Base-by-base conservation (phyloP, 1,140 invertebrate species). In the Drosophila takahashii region DNA sequence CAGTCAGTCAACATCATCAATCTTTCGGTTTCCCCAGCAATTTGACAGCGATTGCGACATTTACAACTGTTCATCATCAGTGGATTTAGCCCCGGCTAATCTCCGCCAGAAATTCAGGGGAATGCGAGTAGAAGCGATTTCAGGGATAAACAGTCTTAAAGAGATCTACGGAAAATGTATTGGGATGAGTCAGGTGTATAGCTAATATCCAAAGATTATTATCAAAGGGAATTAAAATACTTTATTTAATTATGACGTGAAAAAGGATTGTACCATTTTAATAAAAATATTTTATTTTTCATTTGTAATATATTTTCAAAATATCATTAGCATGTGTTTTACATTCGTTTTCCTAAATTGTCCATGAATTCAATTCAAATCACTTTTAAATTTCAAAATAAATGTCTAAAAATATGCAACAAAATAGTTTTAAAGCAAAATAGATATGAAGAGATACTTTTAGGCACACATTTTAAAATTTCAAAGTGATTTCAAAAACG, bases 41-140 rank as follows among this genome's bases (percentile, higher is more conserved):
- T 83, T 86, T 86, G 83, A 86, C 83, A 89, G 84, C 79, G 61
- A 83, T 87, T 87, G 75, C 79, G 83, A 87, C 83, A 87, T 69
- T 87, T 87, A 87, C 83, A 87, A 81, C 83, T 87, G 79, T 79
- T 83, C 61, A 69, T 62, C 60, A 57, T 76, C 53, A 52, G 66
- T 60, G 52, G 60, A 67, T 44, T 65, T 52, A 39, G 44, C 8
- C 11, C 8, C 61, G 16, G 41, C 47, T 76, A 77, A 77, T 76
- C 72, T 59, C 41, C 26, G 16, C 41, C 7, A 61, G 56, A 53
- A 62, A 62, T 59, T 44, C 36, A 41, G 39, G 26, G 29, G 47
- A 39, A 22, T 39, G 3, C 18, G 41, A 16, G 16, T 37, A 36
- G 29, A 41, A 69, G n/a, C 44, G 42, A 69, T 61, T 66, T 42